Base-by-base conservation (phyloP, 2,888 invertebrate species). In the Limnephilus lunatus region DNA sequence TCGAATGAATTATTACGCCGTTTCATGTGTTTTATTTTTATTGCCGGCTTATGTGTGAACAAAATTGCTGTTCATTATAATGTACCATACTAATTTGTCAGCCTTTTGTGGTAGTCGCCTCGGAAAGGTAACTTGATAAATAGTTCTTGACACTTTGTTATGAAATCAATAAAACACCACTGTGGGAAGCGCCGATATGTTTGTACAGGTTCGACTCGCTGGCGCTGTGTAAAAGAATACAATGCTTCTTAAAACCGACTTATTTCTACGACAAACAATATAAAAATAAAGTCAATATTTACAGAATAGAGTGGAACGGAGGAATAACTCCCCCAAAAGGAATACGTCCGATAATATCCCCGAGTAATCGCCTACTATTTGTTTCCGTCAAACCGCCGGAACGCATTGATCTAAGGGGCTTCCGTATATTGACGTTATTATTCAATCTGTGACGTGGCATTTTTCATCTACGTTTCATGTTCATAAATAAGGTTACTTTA, bases 1-100 rank as follows among this genome's bases (percentile, higher is more conserved):
- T 80, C 80, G 80, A 44, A 90, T 82, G 90, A 87, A 81, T 87
- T 87, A 86, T 91, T 80, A 87, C 91, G 14, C 85, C n/a, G 44
- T 44, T 86, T 86, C 30, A n/a, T 9, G 85, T 48, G 44, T 44
- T 86, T 86, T 39, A 25, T 86, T 85, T 19, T 85, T 48, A n/a
- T 44, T 86, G 39, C 31, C 9, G 25, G 83, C 83, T 83, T 32
- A 39, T 83, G 83, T 83, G 83, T 83, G 83, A 32, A 83, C 32
- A 35, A 83, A 32, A 31, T 31, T 15, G 31, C 25, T 4, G 35
- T 83, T 83, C 35, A 35, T 83, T 32, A 83, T 83, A 83, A 83
- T 83, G 19, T 83, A 9, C 19, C 32, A 1, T 7, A 83, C 39
- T 9, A 83, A 25, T 83, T 83, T 83, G 25, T 83, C 83, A 35